Conservation (phyloP, 1,140 invertebrate genomes). For the Lordiphosa mommai region DNA sequence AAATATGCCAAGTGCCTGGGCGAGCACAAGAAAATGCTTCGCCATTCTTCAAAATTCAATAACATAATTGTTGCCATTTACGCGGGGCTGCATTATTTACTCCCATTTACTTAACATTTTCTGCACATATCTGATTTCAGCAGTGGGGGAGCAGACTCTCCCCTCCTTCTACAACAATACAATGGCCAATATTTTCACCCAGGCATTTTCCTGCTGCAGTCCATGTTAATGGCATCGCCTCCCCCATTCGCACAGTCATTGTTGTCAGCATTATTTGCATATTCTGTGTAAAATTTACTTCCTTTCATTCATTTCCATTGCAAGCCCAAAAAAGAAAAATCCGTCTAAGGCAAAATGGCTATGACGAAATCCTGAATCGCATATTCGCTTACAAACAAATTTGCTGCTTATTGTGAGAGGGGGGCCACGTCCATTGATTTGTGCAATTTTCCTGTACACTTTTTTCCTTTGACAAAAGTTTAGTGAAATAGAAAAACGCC, state of each 20-base stretch:
- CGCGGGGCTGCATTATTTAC: conserved; percentile 43
- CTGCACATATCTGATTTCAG: conserved; percentile 55
- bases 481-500: conserved; percentile 67
- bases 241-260: conserved; percentile 42
- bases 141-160: not conserved
- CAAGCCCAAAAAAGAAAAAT: conserved; percentile 35
- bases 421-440: not conserved
- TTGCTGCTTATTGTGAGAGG: conserved; percentile 40
- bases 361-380: conserved; percentile 31
- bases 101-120: conserved; percentile 36
- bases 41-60: conserved; percentile 42
- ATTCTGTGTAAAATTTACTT: conserved; percentile 69
- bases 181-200: conserved; percentile 51
- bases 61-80: conserved; percentile 64
- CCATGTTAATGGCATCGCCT: conserved; percentile 54
- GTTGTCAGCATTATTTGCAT: conserved; percentile 76
- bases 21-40: too few relatives aligned
- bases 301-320: conserved; percentile 50
- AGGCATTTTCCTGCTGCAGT: conserved; percentile 43
- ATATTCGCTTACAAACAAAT: conserved; percentile 48
- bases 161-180: conserved; percentile 14
- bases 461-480: conserved; percentile 39
- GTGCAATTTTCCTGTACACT: conserved; percentile 7
- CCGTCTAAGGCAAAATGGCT: conserved; percentile 24
- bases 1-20: too few relatives aligned